phyloP scores from a whole-genome alignment of 2,797 vertebrate species.

The Basileuterus tristriatus region DNA sequence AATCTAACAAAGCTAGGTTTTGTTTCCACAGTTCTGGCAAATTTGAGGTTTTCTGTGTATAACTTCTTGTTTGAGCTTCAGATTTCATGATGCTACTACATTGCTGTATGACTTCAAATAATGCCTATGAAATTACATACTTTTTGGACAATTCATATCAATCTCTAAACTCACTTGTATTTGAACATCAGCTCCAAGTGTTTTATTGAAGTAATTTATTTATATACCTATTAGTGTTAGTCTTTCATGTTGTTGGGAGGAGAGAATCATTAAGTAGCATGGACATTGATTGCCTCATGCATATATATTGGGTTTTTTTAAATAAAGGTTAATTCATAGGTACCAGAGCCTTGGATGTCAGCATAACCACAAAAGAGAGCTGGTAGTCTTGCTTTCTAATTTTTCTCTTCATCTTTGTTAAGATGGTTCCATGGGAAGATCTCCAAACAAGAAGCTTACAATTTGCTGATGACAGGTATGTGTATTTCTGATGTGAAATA shows the following conservation, averaged over 20 bases:
- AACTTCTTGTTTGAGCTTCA: background rate
- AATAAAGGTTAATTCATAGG: conserved; percentile 48
- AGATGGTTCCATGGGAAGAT: conserved; percentile 99
- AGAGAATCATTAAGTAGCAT: background rate
- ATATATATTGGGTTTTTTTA: background rate
- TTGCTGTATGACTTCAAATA: background rate
- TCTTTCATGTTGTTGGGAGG: background rate
- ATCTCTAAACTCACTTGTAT: background rate
- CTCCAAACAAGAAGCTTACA: conserved; percentile 98
- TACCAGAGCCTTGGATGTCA: conserved; percentile 25
- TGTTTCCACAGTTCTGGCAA: background rate
- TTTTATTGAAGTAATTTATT: background rate
- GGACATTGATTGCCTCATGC: background rate
- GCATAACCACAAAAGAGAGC: background rate
- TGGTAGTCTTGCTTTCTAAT: conserved; percentile 63
- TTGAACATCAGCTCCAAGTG: background rate
- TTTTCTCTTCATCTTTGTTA: conserved; percentile 72
- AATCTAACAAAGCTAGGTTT: background rate
- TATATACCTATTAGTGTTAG: background rate
- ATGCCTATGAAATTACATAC: background rate
- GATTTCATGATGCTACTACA: background rate
- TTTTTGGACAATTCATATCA: background rate
- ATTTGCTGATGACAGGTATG: conserved; percentile 96
- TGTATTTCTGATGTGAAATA: background rate
- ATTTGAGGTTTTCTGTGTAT: background rate